Evolutionary conservation across 2,797 vertebrate genomes (phyloP).

Genomic region (Myotis planiceps): DNA sequence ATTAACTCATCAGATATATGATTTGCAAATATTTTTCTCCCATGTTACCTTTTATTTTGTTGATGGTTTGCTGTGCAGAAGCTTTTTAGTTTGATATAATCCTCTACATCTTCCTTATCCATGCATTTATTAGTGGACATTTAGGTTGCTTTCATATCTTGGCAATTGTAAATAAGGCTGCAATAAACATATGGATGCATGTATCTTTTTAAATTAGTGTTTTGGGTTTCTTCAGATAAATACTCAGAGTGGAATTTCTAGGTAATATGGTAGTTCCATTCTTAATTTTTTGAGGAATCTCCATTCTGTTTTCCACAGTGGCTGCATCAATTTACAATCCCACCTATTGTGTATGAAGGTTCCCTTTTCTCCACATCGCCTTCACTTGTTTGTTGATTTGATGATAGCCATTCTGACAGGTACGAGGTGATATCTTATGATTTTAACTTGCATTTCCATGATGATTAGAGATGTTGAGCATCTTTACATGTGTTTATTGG

Average conservation of each 20-base stretch:
- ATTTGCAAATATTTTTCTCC: background rate
- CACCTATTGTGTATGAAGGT: background rate
- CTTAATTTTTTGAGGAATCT: background rate
- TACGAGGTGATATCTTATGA: background rate
- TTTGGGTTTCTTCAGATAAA: background rate
- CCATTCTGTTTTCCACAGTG: background rate
- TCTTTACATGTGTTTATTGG: background rate
- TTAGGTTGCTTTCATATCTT: background rate
- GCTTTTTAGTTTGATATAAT: background rate
- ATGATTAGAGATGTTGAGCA: background rate
- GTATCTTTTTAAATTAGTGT: background rate
- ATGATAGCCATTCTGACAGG: background rate
- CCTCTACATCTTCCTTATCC: background rate
- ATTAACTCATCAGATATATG: no score
- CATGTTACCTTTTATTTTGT: background rate
- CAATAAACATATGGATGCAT: background rate
- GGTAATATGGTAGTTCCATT: background rate
- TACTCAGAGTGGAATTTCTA: background rate
- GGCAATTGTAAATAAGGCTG: background rate
- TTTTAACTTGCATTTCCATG: background rate
- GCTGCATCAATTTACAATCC: background rate
- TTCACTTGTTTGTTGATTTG: background rate
- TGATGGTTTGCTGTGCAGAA: background rate
- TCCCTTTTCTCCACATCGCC: background rate
- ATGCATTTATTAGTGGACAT: background rate